phyloP scores from a whole-genome alignment of 2,888 invertebrate species.

The Electrophaes corylata region DNA sequence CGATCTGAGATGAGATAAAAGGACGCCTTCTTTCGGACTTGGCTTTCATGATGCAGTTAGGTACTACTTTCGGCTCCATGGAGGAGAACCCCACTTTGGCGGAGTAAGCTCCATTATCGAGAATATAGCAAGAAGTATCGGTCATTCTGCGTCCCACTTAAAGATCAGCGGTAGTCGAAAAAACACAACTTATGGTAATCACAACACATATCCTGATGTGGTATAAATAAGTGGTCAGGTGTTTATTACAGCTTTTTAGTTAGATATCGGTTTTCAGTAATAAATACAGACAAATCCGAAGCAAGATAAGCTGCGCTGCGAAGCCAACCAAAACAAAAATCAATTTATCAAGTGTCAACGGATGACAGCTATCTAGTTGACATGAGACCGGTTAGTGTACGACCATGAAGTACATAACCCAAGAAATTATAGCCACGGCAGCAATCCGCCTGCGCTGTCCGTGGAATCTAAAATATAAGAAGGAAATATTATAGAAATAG shows the following conservation, averaged over 20 bases:
- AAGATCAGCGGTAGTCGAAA: not conserved
- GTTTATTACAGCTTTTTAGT: not conserved
- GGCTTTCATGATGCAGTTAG: conserved; percentile 99
- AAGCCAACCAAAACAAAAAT: conserved; percentile 80
- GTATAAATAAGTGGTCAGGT: not conserved
- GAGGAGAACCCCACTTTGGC: conserved; percentile 93
- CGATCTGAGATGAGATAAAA: conserved; percentile 96
- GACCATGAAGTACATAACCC: no score
- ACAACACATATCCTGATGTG: not conserved
- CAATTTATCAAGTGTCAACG: no score
- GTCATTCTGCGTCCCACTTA: not conserved
- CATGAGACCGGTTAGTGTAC: no score
- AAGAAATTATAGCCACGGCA: no score
- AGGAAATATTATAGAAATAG: no score
- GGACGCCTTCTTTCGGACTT: conserved; percentile 97
- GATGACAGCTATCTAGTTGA: no score
- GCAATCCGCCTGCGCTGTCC: no score
- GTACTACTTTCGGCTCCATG: conserved; percentile 89
- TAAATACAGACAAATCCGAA: not conserved
- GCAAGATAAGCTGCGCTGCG: no score
- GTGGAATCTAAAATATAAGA: no score
- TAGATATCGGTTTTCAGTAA: not conserved
- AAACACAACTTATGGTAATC: not conserved
- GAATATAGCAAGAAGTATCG: conserved; percentile 5
- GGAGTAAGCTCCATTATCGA: conserved; percentile 88